Percentiles rank a stretch among this genome's conserved stretches.
phyloP scores from a whole-genome alignment of 2,888 invertebrate species.

The Cremastobaeus sp. region DNA sequence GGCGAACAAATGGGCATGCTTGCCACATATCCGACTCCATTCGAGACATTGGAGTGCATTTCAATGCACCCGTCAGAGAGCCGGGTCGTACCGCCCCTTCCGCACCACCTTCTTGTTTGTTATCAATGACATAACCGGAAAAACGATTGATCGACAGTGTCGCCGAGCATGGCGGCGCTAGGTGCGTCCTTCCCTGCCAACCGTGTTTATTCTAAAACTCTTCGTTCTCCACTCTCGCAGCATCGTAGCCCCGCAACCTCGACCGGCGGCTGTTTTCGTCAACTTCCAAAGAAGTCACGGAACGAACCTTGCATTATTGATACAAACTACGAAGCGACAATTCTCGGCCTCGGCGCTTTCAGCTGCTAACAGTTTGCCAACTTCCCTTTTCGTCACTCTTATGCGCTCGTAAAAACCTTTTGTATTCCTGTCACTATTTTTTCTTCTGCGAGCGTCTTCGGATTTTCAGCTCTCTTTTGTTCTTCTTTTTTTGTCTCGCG shows the following conservation, averaged over 20 bases:
- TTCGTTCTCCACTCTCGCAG: not conserved
- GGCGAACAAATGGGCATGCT: constrained; percentile 40
- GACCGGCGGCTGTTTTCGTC: constrained; percentile 12
- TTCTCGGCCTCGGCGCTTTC: constrained; percentile 2
- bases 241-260: not conserved
- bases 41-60: constrained; percentile 36
- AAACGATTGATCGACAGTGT: constrained; percentile 62
- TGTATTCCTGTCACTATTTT: constrained; percentile 27
- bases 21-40: constrained; percentile 31
- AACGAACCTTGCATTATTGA: constrained; percentile 26
- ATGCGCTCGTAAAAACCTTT: constrained; percentile 28
- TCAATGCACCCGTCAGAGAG: constrained; percentile 52
- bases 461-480: not conserved
- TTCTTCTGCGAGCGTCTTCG: constrained; percentile 29
- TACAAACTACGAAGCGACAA: constrained; percentile 15
- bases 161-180: constrained; percentile 23
- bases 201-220: constrained; percentile 3
- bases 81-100: constrained; percentile 21
- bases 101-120: constrained; percentile 43
- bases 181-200: not conserved
- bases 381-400: constrained; percentile 43
- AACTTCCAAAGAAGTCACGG: constrained; percentile 20
- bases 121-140: constrained; percentile 63
- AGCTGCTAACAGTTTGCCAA: constrained; percentile 34
- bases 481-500: constrained; percentile 1